Evolutionary conservation across 2,113 vertebrate genomes (phyloP).

Genomic region (pig (Sus scrofa)): T2T-Sscrofa CM000824.6:183806501-183807000

Average conservation of each 20-base stretch:
- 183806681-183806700: background rate
- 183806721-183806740: background rate
- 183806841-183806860: background rate
- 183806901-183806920: conserved; percentile 58
- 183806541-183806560: background rate
- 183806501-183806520: background rate
- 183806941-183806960: background rate
- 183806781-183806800: conserved; percentile 31
- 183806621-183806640: background rate
- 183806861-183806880: background rate
- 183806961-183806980: background rate
- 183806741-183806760: conserved; percentile 36
- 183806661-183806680: background rate
- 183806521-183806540: background rate
- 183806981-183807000: conserved; percentile 24
- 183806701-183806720: background rate
- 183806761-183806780: conserved; percentile 18
- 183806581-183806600: background rate
- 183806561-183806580: background rate
- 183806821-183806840: background rate
- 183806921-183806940: background rate
- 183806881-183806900: background rate
- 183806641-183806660: background rate
- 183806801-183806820: background rate
- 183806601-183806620: background rate